These are phyloP conservation scores for Xanthorhoe designata DNA, from an alignment of 2,888 invertebrate species.

Conservation along the genomic window DNA sequence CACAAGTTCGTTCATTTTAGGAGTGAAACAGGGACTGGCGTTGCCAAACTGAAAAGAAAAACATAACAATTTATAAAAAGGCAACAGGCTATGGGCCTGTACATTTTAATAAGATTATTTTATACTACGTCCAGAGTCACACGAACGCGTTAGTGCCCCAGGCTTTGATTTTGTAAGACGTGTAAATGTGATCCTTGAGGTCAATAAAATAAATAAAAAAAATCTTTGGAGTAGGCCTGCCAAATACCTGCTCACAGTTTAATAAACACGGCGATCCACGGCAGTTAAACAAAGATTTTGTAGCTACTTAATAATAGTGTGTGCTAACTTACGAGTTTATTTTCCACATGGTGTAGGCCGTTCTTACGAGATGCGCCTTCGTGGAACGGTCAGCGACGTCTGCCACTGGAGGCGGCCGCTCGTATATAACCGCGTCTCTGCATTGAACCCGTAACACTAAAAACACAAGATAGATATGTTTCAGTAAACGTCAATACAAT, in stretches of 20 bases:
- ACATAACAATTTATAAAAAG: not conserved
- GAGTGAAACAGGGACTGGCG: conserved; percentile 41
- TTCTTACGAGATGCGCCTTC: conserved; percentile 50
- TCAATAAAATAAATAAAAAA: too few relatives aligned
- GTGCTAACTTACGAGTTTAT: conserved; percentile 52
- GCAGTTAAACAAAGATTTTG: too few relatives aligned
- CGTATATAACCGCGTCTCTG: conserved; percentile 56
- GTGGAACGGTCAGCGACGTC: conserved; percentile 45
- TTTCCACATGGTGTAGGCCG: conserved; percentile 56
- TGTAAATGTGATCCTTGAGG: too few relatives aligned
- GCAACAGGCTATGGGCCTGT: too few relatives aligned
- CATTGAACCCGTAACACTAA: conserved; percentile 58
- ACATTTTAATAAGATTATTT: too few relatives aligned
- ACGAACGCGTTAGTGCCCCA: too few relatives aligned
- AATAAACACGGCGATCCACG: too few relatives aligned
- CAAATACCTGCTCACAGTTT: too few relatives aligned
- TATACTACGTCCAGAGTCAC: too few relatives aligned
- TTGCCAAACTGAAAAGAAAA: conserved; percentile 49
- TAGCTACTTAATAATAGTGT: not conserved
- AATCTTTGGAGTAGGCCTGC: too few relatives aligned
- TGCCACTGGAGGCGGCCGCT: conserved; percentile 45
- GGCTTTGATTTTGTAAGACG: too few relatives aligned
- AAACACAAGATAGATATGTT: conserved; percentile 1
- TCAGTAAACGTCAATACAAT: not conserved
- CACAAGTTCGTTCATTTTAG: conserved; percentile 48